Evolutionary conservation across 2,888 invertebrate species (phyloP).

Genomic region (Spisula subtruncata): DNA sequence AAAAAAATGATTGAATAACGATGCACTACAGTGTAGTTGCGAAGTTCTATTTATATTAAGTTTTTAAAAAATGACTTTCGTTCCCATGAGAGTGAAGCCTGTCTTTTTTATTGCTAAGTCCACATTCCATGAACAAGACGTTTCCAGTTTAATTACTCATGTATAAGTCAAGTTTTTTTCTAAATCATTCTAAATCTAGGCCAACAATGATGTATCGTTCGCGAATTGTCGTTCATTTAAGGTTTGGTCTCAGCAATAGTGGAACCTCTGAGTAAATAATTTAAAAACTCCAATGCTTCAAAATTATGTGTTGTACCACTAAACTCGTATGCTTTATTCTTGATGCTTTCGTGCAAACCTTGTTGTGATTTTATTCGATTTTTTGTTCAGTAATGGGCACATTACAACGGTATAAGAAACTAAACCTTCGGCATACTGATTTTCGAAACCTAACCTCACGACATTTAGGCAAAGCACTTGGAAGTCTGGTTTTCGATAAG

Average conservation of each 20-base stretch:
- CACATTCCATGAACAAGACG: background rate
- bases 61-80: background rate
- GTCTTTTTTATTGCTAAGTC: background rate
- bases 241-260: too few relatives aligned
- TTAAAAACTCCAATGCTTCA: too few relatives aligned
- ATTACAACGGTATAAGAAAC: background rate
- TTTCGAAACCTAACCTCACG: background rate
- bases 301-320: too few relatives aligned
- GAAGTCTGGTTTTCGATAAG: too few relatives aligned
- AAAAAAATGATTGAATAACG: background rate
- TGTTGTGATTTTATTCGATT: too few relatives aligned
- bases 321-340: too few relatives aligned
- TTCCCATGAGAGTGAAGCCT: background rate
- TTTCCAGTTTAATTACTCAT: background rate
- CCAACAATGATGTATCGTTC: too few relatives aligned
- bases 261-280: too few relatives aligned
- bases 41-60: background rate
- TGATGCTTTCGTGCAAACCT: too few relatives aligned
- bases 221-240: too few relatives aligned
- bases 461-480: too few relatives aligned
- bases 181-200: too few relatives aligned
- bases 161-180: background rate
- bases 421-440: background rate
- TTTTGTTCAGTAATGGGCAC: background rate
- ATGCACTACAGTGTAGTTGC: background rate